These are phyloP conservation scores for Cylas formicarius DNA, from an alignment of 1,140 invertebrate species.

Conservation along the genomic window DNA sequence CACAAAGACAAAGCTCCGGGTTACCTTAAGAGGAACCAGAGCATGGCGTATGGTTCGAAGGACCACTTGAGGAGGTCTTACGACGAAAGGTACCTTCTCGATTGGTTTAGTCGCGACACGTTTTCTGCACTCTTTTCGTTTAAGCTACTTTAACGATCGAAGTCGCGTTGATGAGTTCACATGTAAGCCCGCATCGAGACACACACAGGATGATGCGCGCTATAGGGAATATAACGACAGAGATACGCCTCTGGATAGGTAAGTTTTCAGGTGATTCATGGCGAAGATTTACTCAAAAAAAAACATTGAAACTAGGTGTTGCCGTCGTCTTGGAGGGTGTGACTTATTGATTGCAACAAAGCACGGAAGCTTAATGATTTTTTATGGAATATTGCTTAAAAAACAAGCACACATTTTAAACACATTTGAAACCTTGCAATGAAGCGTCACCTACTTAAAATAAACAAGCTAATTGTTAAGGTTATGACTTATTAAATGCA, in stretches of 20 bases:
- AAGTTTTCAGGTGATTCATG: too few relatives aligned
- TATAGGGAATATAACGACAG: constrained; percentile 34
- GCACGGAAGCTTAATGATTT: too few relatives aligned
- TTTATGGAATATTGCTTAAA: too few relatives aligned
- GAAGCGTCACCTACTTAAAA: too few relatives aligned
- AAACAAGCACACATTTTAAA: too few relatives aligned
- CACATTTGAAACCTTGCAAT: too few relatives aligned
- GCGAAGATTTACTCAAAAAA: too few relatives aligned
- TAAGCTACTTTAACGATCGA: constrained; percentile 23
- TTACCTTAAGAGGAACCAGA: constrained; percentile 34
- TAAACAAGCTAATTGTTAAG: too few relatives aligned
- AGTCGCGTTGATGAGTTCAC: constrained; percentile 14
- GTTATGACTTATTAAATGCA: too few relatives aligned
- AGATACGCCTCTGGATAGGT: constrained; percentile 7
- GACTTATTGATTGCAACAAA: too few relatives aligned
- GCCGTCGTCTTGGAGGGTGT: too few relatives aligned
- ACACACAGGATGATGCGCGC: constrained; percentile 25
- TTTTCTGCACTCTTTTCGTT: background rate
- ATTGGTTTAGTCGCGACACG: background rate
- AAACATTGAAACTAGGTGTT: too few relatives aligned
- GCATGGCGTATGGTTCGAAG: constrained; percentile 25
- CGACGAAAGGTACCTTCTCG: constrained; percentile 20
- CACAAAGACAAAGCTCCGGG: constrained; percentile 26
- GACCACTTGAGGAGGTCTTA: constrained; percentile 19
- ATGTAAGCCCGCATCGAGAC: constrained; percentile 35